Percentiles rank a stretch among this genome's conserved stretches.
Conservation (phyloP, 2,888 invertebrate species). For the Isotomurus palustris region DNA sequence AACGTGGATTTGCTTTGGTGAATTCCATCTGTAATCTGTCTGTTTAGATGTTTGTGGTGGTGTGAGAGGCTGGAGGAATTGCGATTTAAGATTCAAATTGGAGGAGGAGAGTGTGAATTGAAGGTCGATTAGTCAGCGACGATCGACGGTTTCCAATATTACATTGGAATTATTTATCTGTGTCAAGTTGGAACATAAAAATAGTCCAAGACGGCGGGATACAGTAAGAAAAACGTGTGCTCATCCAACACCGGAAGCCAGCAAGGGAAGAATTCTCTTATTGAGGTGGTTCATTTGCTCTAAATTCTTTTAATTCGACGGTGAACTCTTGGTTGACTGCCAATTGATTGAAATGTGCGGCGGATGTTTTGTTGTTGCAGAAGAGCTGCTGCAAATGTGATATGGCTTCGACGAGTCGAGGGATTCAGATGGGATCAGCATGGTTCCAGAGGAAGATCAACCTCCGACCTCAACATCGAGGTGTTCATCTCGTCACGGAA, state of each 20-base stretch:
- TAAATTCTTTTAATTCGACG: background rate
- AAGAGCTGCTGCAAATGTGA: slow-evolving; percentile 50
- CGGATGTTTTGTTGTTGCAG: slow-evolving; percentile 1
- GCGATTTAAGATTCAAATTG: too few species aligned
- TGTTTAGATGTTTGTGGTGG: too few species aligned
- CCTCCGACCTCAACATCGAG: slow-evolving; percentile 90
- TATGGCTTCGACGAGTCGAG: slow-evolving; percentile 79
- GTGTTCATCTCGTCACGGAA: slow-evolving; percentile 94
- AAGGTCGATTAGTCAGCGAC: too few species aligned
- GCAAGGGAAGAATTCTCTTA: slow-evolving; percentile 39
- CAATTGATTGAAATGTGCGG: background rate
- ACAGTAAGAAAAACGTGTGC: slow-evolving; percentile 39
- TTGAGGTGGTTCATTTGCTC: slow-evolving; percentile 20
- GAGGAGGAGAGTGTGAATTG: too few species aligned
- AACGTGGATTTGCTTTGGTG: too few species aligned
- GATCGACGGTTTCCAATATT: too few species aligned
- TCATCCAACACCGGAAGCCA: slow-evolving; percentile 39
- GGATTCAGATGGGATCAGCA: slow-evolving; percentile 91
- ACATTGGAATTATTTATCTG: background rate
- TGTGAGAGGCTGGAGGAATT: too few species aligned
- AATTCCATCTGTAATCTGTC: too few species aligned
- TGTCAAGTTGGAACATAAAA: too few species aligned
- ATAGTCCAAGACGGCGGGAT: slow-evolving; percentile 36
- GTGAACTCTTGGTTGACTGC: background rate
- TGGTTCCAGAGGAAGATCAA: slow-evolving; percentile 98